Base-by-base conservation (phyloP, 2,888 invertebrate species). In the Chloromyia formosa region DNA sequence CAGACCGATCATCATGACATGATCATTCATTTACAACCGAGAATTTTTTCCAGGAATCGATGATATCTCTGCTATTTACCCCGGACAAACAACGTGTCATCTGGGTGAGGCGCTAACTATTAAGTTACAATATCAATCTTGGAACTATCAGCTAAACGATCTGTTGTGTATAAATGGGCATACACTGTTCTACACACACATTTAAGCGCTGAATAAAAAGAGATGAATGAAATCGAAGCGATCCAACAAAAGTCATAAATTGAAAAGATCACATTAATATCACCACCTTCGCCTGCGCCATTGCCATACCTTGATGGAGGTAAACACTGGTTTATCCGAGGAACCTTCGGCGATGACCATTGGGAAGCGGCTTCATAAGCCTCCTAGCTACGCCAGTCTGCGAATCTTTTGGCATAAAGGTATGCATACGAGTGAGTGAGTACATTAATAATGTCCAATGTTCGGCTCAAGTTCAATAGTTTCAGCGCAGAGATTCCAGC, bases 71-170 rank as follows among this genome's bases (percentile, higher is more conserved):
- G 16, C 16, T 62, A 62, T 66, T 66, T 66, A 35, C 22, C 22
- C 49, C 12, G 18, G 5, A 12, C 49, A 66, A 66, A 49, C 49
- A 66, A 1, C 42, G 2, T 45, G 16, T 66, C 66, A 66, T 22
- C 18, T 49, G 49, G 45, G 5, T 20, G 66, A 22, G 66, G 66
- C 66, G 66, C 66, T 66, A 66, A 66, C 66, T 66, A 66, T 45
- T 66, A 49, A 66, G 66, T n/a, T 49, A 66, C 66, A 66, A 66
- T 66, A 66, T 66, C 66, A 66, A 66, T 66, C 16, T 42, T 20
- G 12, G 1, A 45, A 20, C n/a, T 42, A 49, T 49, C 49, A 66
- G 45, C 49, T 45, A 22, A 49, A 23, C 49, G 10, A 66, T 45
- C 66, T 5, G 20, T 7, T 14, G 56, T n/a, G n/a, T n/a, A n/a